Conservation (phyloP, 2,113 vertebrate genomes). For the Orycteropus afer region DNA sequence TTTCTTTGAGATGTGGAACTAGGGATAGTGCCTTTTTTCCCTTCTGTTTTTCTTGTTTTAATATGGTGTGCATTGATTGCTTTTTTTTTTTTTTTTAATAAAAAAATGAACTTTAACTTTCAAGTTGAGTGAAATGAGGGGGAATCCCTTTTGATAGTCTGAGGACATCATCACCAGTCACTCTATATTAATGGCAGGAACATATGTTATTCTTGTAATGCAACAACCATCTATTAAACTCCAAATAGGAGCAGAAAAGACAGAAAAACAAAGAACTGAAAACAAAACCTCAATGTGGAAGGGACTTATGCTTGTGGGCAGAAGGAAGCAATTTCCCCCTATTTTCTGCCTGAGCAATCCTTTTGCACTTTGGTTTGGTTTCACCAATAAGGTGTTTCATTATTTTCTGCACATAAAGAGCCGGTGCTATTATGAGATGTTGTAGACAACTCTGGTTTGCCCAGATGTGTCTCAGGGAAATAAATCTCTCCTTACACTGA, state of each 20-base stretch:
- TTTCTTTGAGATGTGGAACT: background rate
- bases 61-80: background rate
- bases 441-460: background rate
- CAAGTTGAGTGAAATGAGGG: background rate
- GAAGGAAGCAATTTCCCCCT: constrained; percentile 44
- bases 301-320: background rate
- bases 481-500: background rate
- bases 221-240: background rate
- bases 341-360: background rate
- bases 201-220: background rate
- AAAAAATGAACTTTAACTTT: constrained; percentile 42
- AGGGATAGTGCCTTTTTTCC: background rate
- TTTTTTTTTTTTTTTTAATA: constrained; percentile 12
- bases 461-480: background rate
- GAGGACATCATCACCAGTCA: background rate
- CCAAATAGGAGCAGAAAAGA: constrained; percentile 6
- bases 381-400: constrained; percentile 71
- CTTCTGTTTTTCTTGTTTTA: background rate
- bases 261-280: background rate
- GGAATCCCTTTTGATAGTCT: background rate
- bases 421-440: constrained; percentile 5
- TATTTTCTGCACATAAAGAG: constrained; percentile 58
- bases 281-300: background rate
- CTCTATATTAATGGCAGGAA: background rate
- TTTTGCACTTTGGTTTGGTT: constrained; percentile 54